These are phyloP conservation scores for Acrocephalus scirpaceus DNA, from an alignment of 2,797 vertebrate species.

Conservation along the genomic window DNA sequence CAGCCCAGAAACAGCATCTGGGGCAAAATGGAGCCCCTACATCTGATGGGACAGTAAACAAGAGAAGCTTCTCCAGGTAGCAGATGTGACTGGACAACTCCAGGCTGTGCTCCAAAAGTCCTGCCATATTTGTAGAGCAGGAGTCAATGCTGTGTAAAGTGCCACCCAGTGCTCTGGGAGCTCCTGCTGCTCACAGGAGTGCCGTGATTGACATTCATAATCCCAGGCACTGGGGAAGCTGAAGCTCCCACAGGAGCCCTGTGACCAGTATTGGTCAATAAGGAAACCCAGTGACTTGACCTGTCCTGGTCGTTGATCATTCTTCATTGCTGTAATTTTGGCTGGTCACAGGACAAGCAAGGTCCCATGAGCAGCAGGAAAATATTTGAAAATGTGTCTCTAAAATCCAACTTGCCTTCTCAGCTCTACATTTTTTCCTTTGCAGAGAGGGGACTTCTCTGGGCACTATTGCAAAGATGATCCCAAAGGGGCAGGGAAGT, in stretches of 20 bases:
- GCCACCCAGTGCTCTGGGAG: not conserved
- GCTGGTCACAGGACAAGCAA: not conserved
- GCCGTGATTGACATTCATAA: rapidly evolving
- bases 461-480: not conserved
- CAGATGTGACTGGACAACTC: not conserved
- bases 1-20: not conserved
- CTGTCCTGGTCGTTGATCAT: not conserved
- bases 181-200: not conserved
- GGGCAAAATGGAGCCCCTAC: not conserved
- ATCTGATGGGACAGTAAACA: not conserved
- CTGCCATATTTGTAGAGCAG: not conserved
- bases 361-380: rapidly evolving
- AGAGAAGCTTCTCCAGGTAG: not conserved
- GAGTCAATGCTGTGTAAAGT: not conserved
- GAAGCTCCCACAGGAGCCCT: not conserved
- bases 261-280: not conserved
- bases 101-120: not conserved
- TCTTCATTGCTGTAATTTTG: not conserved
- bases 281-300: not conserved
- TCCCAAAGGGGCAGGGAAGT: not conserved
- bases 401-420: not conserved
- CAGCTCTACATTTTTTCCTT: not conserved
- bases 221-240: not conserved
- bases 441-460: not conserved
- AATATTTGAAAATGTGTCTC: not conserved